Evolutionary conservation across 2,888 invertebrate genomes (phyloP), one percentile per base, ranked within the genome.

Genomic region (Erebia palarica): DNA sequence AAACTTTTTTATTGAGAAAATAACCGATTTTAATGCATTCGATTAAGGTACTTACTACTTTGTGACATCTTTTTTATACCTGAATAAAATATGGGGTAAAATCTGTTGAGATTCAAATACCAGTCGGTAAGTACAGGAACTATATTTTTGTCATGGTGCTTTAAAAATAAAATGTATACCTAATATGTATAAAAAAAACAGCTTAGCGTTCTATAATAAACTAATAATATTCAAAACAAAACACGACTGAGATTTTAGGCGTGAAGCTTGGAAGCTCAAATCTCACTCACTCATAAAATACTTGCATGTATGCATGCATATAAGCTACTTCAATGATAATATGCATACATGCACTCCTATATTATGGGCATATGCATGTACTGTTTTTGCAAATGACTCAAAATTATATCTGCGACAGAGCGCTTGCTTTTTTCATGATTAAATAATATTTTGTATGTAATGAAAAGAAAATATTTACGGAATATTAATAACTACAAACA

Each of bases 271-370:
- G 18, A 73, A 70, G 70, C 65, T 68, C 4, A 65, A 58, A 63
- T 71, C 66, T 71, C 69, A 73, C 69, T 71, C 63, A 69, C 58
- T 53, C 66, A 59, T 61, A 60, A 16, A 27, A 68, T 68, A 73
- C 44, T 70, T 71, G 27, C 49, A 71, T 58, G 21, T 36, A 36
- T 68, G 71, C 44, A 68, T 71, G 27, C 49, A 71, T 63, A 13
- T 36, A 36, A 27, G 57, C 57, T 58, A 58, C 11, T 58, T 58
- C 21, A 61, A 27, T 27, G 27, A 42, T 64, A 14, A 59, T 44
- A 60, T 70, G 49, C 63, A 59, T 64, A 21, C 73, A 73, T 70
- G 73, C 70, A 55, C 57, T 18, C 16, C 16, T 16, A 18, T 16
- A 42, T 60, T 16, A 42, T 60, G 8, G 63, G 8, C 36, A 59